Evolutionary conservation across 2,113 vertebrate genomes (phyloP).

Genomic region (Cryptomyrus ogoouensis): DNA sequence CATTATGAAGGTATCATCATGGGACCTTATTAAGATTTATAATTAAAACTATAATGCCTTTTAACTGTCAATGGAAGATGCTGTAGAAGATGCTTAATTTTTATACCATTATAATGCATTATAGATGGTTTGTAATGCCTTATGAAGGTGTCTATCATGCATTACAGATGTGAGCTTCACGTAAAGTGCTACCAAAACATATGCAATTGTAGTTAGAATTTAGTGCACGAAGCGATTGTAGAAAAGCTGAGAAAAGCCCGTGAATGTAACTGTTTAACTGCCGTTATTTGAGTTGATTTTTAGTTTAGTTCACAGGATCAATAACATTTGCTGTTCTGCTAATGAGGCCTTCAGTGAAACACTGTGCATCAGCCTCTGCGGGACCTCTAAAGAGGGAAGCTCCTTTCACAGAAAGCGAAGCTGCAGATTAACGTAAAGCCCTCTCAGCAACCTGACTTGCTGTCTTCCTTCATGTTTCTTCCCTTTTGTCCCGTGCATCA

Average conservation of each 20-base stretch:
- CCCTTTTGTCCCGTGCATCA: background rate
- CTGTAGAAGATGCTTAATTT: background rate
- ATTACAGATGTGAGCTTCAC: background rate
- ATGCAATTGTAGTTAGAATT: background rate
- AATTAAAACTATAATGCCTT: background rate
- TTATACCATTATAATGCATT: background rate
- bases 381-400: background rate
- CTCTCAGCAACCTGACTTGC: background rate
- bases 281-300: background rate
- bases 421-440: background rate
- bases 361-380: background rate
- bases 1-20: background rate
- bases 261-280: background rate
- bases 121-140: background rate
- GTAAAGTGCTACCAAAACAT: background rate
- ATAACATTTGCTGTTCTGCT: background rate
- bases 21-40: background rate
- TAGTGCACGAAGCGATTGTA: background rate
- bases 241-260: background rate
- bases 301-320: background rate
- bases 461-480: background rate
- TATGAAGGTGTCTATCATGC: background rate
- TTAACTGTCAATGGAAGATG: background rate
- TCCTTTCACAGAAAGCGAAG: background rate
- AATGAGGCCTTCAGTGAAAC: background rate